A percentile compares a stretch with the other conserved stretches of the same genome.
phyloP scores from a whole-genome alignment of 2,797 vertebrate species.

The Arctocebus calabarensis region DNA sequence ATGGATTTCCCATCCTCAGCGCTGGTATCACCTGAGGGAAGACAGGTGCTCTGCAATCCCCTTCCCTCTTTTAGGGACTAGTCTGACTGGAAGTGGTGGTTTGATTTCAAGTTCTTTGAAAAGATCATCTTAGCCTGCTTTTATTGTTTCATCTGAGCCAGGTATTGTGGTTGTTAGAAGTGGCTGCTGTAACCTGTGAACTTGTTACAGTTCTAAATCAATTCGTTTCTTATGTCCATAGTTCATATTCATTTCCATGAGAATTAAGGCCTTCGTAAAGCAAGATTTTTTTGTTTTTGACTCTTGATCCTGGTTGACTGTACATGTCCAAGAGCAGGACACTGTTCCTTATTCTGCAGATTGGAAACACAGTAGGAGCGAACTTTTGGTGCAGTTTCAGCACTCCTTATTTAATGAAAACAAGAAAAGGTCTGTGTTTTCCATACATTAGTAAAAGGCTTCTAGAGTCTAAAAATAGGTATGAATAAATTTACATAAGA shows the following conservation, averaged over 20 bases:
- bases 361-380: slow-evolving; percentile 20
- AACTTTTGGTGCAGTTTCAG: slow-evolving; percentile 18
- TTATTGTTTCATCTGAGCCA: neutral
- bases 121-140: neutral
- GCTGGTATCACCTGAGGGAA: neutral
- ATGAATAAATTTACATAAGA: slow-evolving; percentile 40
- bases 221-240: slow-evolving; percentile 33
- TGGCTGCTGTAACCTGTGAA: slow-evolving; percentile 6
- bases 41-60: neutral
- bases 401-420: slow-evolving; percentile 29
- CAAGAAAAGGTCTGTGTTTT: slow-evolving; percentile 23
- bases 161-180: slow-evolving; percentile 4
- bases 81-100: neutral
- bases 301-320: slow-evolving; percentile 63
- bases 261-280: slow-evolving; percentile 36
- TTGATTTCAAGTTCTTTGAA: neutral
- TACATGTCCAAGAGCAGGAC: slow-evolving; percentile 66
- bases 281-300: neutral
- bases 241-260: slow-evolving; percentile 63
- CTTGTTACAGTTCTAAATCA: slow-evolving; percentile 14
- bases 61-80: neutral
- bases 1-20: neutral
- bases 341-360: slow-evolving; percentile 57
- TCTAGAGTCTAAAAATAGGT: neutral
- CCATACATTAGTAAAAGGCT: neutral